Conservation (phyloP, 2,113 vertebrate genomes). For the Cyrtonyx montezumae region DNA sequence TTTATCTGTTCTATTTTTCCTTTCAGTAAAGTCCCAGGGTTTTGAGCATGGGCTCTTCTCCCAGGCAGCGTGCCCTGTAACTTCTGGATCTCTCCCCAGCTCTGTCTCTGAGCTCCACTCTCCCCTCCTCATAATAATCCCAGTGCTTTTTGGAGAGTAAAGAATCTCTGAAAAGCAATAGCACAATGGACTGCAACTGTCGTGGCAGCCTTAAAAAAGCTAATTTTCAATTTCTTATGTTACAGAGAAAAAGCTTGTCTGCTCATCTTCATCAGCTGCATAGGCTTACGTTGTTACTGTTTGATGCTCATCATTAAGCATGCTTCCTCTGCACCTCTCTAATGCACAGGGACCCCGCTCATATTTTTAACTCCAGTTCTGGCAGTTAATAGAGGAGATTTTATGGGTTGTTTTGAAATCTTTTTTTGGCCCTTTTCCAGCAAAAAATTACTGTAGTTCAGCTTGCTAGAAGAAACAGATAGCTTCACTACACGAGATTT, state of each 20-base stretch:
- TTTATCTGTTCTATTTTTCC: not conserved
- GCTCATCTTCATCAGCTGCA: not conserved
- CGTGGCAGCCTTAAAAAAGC: not conserved
- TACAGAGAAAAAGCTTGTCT: not conserved
- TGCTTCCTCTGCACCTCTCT: not conserved
- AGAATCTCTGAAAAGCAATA: not conserved
- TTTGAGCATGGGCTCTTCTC: conserved; percentile 21
- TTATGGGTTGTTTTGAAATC: not conserved
- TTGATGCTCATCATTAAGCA: not conserved
- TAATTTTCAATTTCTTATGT: not conserved
- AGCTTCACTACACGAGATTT: not conserved
- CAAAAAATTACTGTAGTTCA: not conserved
- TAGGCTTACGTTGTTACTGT: not conserved
- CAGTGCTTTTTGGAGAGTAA: not conserved
- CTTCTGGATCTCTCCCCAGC: not conserved
- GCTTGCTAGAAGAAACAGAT: not conserved
- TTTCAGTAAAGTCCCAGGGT: not conserved
- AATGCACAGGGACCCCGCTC: not conserved
- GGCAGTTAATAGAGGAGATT: not conserved
- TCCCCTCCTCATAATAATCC: conserved; percentile 3
- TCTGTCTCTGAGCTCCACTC: not conserved
- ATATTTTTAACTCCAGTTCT: not conserved
- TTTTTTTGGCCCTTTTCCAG: not conserved
- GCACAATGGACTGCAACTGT: not conserved
- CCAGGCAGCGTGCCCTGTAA: not conserved